Evolutionary conservation across 2,797 vertebrate species (phyloP), one percentile per base, ranked within the genome.

Genomic region (Hylomyscus alleni): DNA sequence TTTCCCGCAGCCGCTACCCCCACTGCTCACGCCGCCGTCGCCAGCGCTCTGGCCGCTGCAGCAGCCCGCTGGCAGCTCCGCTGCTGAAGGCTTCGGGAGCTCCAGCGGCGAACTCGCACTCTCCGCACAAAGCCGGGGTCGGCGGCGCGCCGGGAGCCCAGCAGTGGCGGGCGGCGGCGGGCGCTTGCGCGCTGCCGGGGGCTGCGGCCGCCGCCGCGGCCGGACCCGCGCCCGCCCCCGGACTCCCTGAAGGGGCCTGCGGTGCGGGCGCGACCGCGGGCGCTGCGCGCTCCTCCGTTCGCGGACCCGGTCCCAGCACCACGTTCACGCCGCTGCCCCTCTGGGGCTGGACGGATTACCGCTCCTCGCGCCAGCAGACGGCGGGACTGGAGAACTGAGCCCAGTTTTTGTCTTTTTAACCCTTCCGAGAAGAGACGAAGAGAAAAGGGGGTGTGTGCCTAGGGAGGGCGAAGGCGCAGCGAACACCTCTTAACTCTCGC

Each of bases 321-420:
- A 81, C 88, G 65, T 76, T 93, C 95, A 81, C 96, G 93, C 97
- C 86, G 93, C 94, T 78, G 88, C 98, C 98, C 98, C 98, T 98
- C 98, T 93, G 98, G 99, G 98, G 99, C 99, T 98, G 99, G 99
- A 99, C 98, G 99, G 99, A 99, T 99, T 99, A 99, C 99, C 98
- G 99, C 98, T 99, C 99, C 99, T 98, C 98, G 99, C 99, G 98
- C 99, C 98, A 97, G 98, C 98, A 97, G 98, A 98, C 99, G 98
- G 99, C 99, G 99, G 83, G 96, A 96, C 96, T 94, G 97, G 97
- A 97, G 95, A 97, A 97, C 97, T 99, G 98, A 97, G 98, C 98
- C 97, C 92, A 40, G 96, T 91, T 95, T 40, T 82, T 29, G 78
- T 56, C 95, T 87, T 94, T 95, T 96, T 96, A 95, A 97, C 97